A percentile compares a stretch with the other conserved stretches of the same genome.
Conservation (phyloP, 2,888 invertebrate species). For the Panzeria rudis region DNA sequence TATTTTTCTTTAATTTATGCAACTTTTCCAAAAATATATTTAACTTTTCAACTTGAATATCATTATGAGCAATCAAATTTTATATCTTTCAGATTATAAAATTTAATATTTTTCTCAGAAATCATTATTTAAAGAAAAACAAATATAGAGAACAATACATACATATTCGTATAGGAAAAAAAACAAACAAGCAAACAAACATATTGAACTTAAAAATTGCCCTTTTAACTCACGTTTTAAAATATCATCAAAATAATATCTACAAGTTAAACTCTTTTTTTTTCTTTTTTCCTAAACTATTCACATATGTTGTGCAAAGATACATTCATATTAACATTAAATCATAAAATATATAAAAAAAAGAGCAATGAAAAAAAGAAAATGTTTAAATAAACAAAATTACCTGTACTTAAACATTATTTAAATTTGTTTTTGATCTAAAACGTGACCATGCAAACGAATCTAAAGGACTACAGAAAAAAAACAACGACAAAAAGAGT, state of each 20-base stretch:
- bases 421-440: conserved; percentile 73
- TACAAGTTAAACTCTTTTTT: conserved; percentile 34
- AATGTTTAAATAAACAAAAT: conserved; percentile 63
- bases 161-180: neutral
- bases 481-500: conserved; percentile 16
- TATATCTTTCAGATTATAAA: conserved; percentile 17
- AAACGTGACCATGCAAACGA: conserved; percentile 73
- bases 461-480: conserved; percentile 38
- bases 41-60: neutral
- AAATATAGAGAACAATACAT: neutral
- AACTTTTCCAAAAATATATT: neutral
- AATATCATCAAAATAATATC: conserved; percentile 58
- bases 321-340: conserved; percentile 64
- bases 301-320: conserved; percentile 60
- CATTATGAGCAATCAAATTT: neutral
- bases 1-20: neutral
- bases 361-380: conserved; percentile 9
- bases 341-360: conserved; percentile 62
- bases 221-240: conserved; percentile 69
- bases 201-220: conserved; percentile 68
- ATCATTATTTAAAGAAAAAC: conserved; percentile 20
- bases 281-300: conserved; percentile 1
- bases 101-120: conserved; percentile 36
- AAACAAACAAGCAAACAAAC: conserved; percentile 33
- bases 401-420: conserved; percentile 67